phyloP scores from a whole-genome alignment of 2,888 invertebrate species.

The Hypercompe scribonia region DNA sequence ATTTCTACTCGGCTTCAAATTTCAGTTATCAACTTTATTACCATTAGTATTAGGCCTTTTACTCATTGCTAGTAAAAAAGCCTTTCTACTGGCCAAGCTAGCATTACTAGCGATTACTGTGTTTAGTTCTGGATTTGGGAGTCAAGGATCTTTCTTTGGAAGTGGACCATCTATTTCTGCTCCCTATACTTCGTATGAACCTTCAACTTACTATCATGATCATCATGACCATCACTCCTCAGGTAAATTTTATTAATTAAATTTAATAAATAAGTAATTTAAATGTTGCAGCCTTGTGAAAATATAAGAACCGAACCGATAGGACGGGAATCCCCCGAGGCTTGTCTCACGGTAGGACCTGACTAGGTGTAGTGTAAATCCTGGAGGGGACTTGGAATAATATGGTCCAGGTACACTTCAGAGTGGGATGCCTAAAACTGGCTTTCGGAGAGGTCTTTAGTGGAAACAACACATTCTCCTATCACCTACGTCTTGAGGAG shows the following conservation, averaged over 20 bases:
- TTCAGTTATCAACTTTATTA: slow-evolving; percentile 91
- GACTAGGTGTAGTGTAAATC: too few species aligned
- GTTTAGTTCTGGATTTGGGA: slow-evolving; percentile 85
- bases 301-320: too few species aligned
- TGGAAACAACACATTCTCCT: too few species aligned
- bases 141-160: slow-evolving; percentile 50
- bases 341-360: too few species aligned
- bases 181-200: slow-evolving; percentile 73
- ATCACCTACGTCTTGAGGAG: too few species aligned
- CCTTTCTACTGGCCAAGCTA: slow-evolving; percentile 91
- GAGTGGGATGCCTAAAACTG: too few species aligned
- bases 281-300: too few species aligned
- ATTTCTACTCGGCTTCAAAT: slow-evolving; percentile 92
- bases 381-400: too few species aligned
- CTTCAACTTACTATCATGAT: slow-evolving; percentile 65
- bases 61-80: slow-evolving; percentile 92
- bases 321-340: too few species aligned
- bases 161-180: slow-evolving; percentile 67
- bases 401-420: too few species aligned
- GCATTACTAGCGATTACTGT: slow-evolving; percentile 90
- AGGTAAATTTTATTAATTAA: slow-evolving; percentile 56
- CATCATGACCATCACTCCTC: slow-evolving; percentile 72
- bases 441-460: too few species aligned
- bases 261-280: neutral
- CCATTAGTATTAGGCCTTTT: slow-evolving; percentile 91